A percentile compares a stretch with the other conserved stretches of the same genome.
These are phyloP conservation scores for Cercopithecus mona DNA, from an alignment of 2,113 vertebrate species.

Conservation along the genomic window DNA sequence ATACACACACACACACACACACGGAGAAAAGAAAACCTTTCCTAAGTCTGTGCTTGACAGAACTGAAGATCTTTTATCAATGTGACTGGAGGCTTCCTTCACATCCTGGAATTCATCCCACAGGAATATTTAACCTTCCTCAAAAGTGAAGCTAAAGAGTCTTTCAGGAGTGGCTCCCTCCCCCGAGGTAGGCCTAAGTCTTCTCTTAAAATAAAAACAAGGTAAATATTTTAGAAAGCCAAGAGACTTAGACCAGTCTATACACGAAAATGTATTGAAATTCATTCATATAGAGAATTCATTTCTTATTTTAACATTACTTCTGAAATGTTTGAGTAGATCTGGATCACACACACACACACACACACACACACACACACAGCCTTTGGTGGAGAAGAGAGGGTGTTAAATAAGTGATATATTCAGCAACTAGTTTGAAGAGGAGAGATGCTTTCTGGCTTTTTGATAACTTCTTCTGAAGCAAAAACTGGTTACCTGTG, in stretches of 20 bases:
- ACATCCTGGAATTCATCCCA: not conserved
- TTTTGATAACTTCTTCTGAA: not conserved
- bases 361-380: not conserved
- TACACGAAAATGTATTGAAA: not conserved
- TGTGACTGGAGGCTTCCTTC: not conserved
- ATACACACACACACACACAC: not conserved
- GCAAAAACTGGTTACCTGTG: not conserved
- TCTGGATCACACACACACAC: not conserved
- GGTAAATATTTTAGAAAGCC: not conserved
- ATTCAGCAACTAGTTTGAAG: not conserved
- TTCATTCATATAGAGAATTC: not conserved
- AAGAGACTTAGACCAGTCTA: not conserved
- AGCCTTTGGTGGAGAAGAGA: not conserved
- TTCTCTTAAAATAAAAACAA: not conserved
- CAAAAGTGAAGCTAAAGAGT: not conserved
- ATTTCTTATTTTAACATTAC: conserved; percentile 1
- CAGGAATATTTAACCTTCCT: not conserved
- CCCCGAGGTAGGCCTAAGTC: not conserved
- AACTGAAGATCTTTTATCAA: not conserved
- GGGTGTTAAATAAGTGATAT: not conserved
- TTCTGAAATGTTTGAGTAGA: not conserved
- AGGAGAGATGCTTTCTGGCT: not conserved
- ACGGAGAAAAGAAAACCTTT: not conserved
- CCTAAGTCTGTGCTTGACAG: not conserved
- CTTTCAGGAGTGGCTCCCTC: not conserved